Evolutionary conservation across 2,888 invertebrate genomes (phyloP), one percentile per base, ranked within the genome.

Genomic region (Cyclophora punctaria): DNA sequence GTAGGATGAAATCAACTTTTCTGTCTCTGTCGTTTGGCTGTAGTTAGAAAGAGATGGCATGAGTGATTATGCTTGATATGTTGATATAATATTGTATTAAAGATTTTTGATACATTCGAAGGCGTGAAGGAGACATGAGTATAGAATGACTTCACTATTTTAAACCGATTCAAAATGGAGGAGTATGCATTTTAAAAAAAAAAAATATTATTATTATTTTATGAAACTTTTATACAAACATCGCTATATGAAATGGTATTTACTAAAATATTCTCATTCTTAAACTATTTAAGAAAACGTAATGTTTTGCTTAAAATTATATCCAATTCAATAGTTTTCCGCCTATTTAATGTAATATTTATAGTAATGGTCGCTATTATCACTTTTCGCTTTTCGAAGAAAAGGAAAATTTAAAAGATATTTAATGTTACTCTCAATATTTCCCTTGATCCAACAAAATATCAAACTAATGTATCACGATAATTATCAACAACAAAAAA

Each of bases 11-110:
- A 62, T 58, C 71, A 69, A 67, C 66, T 69, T 67, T 76, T 75
- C 75, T 76, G 77, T 83, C 81, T 75, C 75, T 83, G 74, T 83
- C 77, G 75, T 72, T 72, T 72, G 69, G 66, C 67, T 68, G 62
- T 58, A 59, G 74, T 56, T 62, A 57, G 77, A 80, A 63, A 67
- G 73, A 65, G 80, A 78, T 57, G 53, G 66, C 51, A 59, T 60
- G 62, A 52, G 66, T 66, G 67, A 64, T 72, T 48, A 65, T 66
- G 67, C 66, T 65, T 65, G 65, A 65, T 62, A 62, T 46, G 46
- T 41, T 47, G 37, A 6, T 44, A 47, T 20, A 20, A 20, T 20
- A 20, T 20, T 34, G 47, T 44, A 44, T 34, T 44, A 34, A 43
- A 42, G 57, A 56, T 58, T 59, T 58, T 57, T 55, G 49, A 48